Evolutionary conservation across 2,113 vertebrate genomes (phyloP).

Genomic region (Cisticola juncidis): DNA sequence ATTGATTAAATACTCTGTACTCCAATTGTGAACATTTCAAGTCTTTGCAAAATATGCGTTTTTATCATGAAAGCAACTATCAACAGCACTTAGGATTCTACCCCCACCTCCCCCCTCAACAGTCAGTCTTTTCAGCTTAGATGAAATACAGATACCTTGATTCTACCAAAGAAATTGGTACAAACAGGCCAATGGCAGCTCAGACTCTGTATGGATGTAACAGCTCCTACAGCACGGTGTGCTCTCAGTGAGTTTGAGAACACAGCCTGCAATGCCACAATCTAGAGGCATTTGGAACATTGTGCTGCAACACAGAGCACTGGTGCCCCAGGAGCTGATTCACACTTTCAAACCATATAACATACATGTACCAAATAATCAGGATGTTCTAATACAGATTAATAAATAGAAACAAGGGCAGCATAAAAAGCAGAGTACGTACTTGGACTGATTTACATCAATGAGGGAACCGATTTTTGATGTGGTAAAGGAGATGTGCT

Average conservation of each 20-base stretch:
- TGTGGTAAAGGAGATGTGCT: slow-evolving; percentile 98
- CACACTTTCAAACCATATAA: background rate
- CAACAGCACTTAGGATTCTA: background rate
- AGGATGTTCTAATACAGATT: fast-evolving
- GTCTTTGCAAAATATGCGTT: background rate
- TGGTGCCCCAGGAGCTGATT: background rate
- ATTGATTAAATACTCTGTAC: background rate
- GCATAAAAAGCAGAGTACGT: slow-evolving; percentile 50
- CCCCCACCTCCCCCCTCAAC: background rate
- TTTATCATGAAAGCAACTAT: background rate
- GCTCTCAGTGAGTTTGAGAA: background rate
- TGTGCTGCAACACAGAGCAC: background rate
- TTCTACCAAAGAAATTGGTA: background rate
- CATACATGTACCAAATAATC: background rate
- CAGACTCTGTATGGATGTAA: background rate
- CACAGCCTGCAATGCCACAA: fast-evolving
- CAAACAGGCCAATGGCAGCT: background rate
- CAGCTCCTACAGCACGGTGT: background rate
- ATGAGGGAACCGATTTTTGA: slow-evolving; percentile 99
- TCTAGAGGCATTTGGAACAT: background rate
- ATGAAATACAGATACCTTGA: background rate
- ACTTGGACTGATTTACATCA: slow-evolving; percentile 99
- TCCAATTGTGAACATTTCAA: background rate
- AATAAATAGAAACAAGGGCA: background rate
- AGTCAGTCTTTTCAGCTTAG: background rate